A percentile compares a stretch with the other conserved stretches of the same genome.
Evolutionary conservation across 2,888 invertebrate genomes (phyloP).

Genomic region (Papilio demoleus): DNA sequence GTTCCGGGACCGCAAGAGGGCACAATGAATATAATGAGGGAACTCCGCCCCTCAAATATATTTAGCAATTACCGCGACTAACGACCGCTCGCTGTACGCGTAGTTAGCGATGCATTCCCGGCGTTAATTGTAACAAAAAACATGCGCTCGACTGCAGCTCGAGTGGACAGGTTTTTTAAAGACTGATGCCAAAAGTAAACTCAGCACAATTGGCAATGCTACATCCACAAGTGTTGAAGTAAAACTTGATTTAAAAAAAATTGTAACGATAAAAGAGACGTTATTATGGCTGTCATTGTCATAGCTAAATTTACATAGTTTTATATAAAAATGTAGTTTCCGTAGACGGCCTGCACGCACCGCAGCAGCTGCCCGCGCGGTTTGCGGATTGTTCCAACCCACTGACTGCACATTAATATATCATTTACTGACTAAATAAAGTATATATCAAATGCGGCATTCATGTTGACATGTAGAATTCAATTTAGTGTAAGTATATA

Average conservation of each 20-base stretch:
- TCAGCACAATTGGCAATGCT: background rate
- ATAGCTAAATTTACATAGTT: background rate
- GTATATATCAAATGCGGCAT: conserved; percentile 2
- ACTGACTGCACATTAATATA: conserved; percentile 6
- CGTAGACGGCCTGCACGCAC: background rate
- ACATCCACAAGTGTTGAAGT: background rate
- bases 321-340: conserved; percentile 1
- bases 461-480: background rate
- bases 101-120: conserved; percentile 37
- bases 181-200: conserved; percentile 1
- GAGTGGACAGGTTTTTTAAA: background rate
- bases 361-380: background rate
- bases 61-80: conserved; percentile 59
- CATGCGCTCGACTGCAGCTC: background rate
- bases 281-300: background rate
- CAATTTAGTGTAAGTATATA: background rate
- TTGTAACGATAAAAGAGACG: background rate
- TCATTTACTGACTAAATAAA: conserved; percentile 19
- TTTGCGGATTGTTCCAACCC: conserved; percentile 7
- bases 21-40: conserved; percentile 61
- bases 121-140: conserved; percentile 29
- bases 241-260: background rate
- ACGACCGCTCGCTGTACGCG: conserved; percentile 25
- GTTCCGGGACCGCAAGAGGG: conserved; percentile 47
- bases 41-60: conserved; percentile 57